phyloP scores from a whole-genome alignment of 2,113 vertebrate genomes.

The Tichodroma muraria region DNA sequence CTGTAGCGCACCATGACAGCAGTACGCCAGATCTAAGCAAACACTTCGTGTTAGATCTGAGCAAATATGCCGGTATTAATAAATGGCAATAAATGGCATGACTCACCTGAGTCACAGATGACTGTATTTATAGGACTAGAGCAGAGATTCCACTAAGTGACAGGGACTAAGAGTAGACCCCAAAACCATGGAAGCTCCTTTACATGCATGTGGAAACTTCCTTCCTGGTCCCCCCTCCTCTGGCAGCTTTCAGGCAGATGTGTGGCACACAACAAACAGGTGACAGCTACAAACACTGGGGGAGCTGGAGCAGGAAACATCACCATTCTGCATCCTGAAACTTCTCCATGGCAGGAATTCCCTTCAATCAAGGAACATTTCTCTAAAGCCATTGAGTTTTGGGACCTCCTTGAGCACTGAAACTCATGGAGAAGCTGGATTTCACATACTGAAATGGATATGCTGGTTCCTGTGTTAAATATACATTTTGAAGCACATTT shows the following conservation, averaged over 20 bases:
- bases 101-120: neutral
- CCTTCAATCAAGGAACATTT: neutral
- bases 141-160: neutral
- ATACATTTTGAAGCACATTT: neutral
- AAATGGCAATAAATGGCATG: neutral
- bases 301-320: neutral
- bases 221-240: neutral
- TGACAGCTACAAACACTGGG: accelerated
- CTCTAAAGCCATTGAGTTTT: neutral
- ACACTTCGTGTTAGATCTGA: neutral
- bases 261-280: accelerated
- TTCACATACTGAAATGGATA: neutral
- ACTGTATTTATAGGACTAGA: neutral
- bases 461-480: neutral
- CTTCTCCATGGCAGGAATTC: neutral
- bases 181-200: neutral
- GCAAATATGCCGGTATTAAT: neutral
- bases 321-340: neutral
- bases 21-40: neutral
- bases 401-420: neutral
- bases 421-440: neutral
- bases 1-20: neutral
- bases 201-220: neutral
- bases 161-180: neutral
- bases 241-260: neutral